These are phyloP conservation scores for Griposia aprilina DNA, from an alignment of 2,888 invertebrate genomes.

Conservation along the genomic window DNA sequence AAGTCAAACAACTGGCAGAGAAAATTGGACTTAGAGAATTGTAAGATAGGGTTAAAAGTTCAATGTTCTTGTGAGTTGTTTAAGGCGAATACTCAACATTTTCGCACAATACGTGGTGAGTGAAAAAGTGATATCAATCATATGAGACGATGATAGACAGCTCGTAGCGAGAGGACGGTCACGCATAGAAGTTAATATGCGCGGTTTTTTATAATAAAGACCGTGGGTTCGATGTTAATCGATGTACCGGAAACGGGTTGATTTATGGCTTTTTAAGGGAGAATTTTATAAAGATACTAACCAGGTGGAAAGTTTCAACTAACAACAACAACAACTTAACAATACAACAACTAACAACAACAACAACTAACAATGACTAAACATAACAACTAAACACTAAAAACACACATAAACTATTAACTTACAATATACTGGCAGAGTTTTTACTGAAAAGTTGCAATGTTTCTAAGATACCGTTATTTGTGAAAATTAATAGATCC, in stretches of 20 bases:
- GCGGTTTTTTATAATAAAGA: slow-evolving; percentile 61
- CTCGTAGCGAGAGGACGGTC: slow-evolving; percentile 65
- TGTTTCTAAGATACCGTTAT: background rate
- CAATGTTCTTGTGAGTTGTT: slow-evolving; percentile 14
- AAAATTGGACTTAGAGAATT: slow-evolving; percentile 40
- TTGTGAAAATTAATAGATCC: background rate
- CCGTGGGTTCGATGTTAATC: slow-evolving; percentile 56
- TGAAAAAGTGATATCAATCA: slow-evolving; percentile 88
- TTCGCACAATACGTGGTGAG: slow-evolving; percentile 72
- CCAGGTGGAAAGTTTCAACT: slow-evolving; percentile 34
- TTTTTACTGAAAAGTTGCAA: background rate
- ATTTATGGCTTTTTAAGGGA: slow-evolving; percentile 50
- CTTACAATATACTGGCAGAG: background rate
- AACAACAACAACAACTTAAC: too few relatives aligned
- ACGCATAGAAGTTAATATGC: slow-evolving; percentile 60
- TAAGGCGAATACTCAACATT: slow-evolving; percentile 78
- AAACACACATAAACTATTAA: too few relatives aligned
- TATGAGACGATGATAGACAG: slow-evolving; percentile 85
- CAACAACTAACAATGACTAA: too few relatives aligned
- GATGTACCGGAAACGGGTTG: slow-evolving; percentile 54
- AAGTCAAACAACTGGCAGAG: background rate
- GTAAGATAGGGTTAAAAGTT: slow-evolving; percentile 22
- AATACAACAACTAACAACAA: too few relatives aligned
- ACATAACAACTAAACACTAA: too few relatives aligned
- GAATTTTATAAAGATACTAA: slow-evolving; percentile 26